Evolutionary conservation across 1,140 invertebrate species (phyloP).

Genomic region (Drosophila yakuba): DNA sequence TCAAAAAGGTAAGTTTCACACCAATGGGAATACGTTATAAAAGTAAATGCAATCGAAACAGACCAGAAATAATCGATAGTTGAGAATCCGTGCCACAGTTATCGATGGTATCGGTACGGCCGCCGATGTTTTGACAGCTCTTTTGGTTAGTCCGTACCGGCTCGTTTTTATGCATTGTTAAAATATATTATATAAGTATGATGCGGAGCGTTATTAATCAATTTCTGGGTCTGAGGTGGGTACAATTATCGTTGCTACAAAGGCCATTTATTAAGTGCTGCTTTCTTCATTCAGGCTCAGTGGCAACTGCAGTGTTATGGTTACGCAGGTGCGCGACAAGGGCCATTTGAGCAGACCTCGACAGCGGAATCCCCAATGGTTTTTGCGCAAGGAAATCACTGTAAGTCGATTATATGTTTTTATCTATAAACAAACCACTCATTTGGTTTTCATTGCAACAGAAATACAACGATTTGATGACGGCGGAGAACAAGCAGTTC

Average conservation of each 20-base stretch:
- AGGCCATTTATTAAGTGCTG: neutral
- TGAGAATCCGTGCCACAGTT: no score
- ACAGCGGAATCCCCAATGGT: slow-evolving; percentile 87
- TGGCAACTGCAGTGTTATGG: slow-evolving; percentile 29
- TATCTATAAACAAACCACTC: neutral
- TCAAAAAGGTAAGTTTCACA: no score
- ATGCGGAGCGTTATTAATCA: slow-evolving; percentile 22
- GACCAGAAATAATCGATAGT: no score
- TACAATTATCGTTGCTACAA: neutral
- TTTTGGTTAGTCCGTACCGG: neutral
- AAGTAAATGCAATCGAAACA: no score
- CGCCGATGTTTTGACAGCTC: neutral
- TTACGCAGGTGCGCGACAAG: slow-evolving; percentile 82
- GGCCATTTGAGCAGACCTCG: slow-evolving; percentile 84
- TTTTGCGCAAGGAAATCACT: slow-evolving; percentile 85
- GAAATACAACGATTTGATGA: slow-evolving; percentile 88
- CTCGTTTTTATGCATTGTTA: slow-evolving; percentile 5
- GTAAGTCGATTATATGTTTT: slow-evolving; percentile 78
- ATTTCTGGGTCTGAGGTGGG: slow-evolving; percentile 19
- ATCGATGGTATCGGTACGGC: no score
- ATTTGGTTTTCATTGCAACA: neutral
- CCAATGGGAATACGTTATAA: no score
- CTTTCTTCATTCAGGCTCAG: slow-evolving; percentile 31
- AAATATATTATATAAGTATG: slow-evolving; percentile 38
- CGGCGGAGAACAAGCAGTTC: slow-evolving; percentile 92